These are phyloP conservation scores for Gouania willdenowi DNA, from an alignment of 2,797 vertebrate species.

Conservation along the genomic window DNA sequence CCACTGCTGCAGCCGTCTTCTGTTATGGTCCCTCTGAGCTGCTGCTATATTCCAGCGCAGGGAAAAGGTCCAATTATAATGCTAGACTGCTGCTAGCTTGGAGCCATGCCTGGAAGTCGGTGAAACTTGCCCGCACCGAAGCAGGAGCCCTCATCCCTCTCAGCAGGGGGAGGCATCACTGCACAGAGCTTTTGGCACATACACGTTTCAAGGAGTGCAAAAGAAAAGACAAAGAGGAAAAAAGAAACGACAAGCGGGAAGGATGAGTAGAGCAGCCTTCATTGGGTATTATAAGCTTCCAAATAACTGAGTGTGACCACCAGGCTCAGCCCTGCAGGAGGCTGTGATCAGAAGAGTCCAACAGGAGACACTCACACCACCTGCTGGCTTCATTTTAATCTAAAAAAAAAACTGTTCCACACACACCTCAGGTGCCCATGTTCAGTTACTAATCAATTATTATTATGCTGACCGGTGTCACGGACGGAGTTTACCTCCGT, in stretches of 20 bases:
- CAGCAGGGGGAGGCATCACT: constrained; percentile 58
- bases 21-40: constrained; percentile 50
- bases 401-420: too few relatives aligned
- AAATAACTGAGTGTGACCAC: constrained; percentile 11
- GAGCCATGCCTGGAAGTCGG: constrained; percentile 57
- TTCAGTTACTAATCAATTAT: too few relatives aligned
- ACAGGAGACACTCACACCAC: constrained; percentile 15
- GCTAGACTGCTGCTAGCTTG: constrained; percentile 64
- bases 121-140: constrained; percentile 54
- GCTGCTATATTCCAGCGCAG: constrained; percentile 52
- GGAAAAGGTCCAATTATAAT: constrained; percentile 70
- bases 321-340: constrained; percentile 17
- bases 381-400: constrained; percentile 15
- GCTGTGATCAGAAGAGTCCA: constrained; percentile 20
- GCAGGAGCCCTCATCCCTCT: constrained; percentile 58
- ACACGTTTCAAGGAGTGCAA: constrained; percentile 40
- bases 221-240: constrained; percentile 34
- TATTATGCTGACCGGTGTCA: too few relatives aligned
- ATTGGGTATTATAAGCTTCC: constrained; percentile 12
- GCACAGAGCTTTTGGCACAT: constrained; percentile 55
- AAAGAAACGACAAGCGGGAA: neutral
- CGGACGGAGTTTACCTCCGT: too few relatives aligned
- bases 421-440: too few relatives aligned
- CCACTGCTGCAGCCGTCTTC: constrained; percentile 34
- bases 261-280: constrained; percentile 4